Evolutionary conservation across 2,888 invertebrate species (phyloP).

Genomic region (Octonoba sinensis): DNA sequence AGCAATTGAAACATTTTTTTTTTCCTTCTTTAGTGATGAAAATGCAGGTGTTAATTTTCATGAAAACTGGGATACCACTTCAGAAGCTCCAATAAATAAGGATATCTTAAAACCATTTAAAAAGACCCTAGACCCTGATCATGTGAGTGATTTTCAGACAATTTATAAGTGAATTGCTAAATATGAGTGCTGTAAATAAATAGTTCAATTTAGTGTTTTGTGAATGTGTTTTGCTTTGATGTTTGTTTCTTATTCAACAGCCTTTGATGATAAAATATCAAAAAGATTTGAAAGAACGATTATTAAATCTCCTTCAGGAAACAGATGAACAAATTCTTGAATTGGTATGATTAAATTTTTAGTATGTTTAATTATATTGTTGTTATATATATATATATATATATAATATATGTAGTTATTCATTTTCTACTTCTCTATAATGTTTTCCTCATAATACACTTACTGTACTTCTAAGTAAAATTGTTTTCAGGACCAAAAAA

Average conservation of each 20-base stretch:
- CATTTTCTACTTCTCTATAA: no score
- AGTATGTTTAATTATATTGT: no score
- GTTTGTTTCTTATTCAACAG: conserved; percentile 3
- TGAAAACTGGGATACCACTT: background rate
- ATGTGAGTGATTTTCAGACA: conserved; percentile 13
- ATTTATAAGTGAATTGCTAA: no score
- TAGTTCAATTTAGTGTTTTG: no score
- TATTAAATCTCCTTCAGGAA: conserved; percentile 45
- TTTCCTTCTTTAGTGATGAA: background rate
- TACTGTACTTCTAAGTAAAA: no score
- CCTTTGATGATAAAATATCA: conserved; percentile 60
- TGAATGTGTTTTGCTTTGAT: no score
- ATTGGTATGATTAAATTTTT: conserved; percentile 26
- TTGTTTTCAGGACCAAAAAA: no score
- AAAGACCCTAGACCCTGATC: conserved; percentile 21
- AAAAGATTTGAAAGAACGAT: conserved; percentile 47
- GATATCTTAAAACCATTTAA: background rate
- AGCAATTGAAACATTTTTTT: background rate
- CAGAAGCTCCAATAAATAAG: background rate
- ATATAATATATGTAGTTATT: no score
- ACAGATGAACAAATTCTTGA: conserved; percentile 51
- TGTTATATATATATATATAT: no score
- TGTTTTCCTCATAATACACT: no score
- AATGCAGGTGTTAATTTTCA: background rate
- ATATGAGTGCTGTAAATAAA: no score